Percentiles rank a stretch among this genome's conserved stretches.
phyloP scores from a whole-genome alignment of 2,113 vertebrate genomes.

The Cepphus grylle region DNA sequence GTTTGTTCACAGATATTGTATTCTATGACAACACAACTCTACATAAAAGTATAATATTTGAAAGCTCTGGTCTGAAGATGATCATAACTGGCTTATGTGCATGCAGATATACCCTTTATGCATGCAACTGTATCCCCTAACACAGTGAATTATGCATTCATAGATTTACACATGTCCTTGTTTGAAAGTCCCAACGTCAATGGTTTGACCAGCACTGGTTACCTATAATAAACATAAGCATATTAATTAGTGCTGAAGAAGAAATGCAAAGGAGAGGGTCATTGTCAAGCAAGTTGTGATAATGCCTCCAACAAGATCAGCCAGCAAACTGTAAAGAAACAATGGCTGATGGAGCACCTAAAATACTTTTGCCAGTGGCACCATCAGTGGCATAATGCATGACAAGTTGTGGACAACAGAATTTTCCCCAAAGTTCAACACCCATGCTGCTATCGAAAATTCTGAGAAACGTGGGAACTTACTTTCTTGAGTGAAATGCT shows the following conservation, averaged over 20 bases:
- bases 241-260: neutral
- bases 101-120: neutral
- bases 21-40: neutral
- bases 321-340: neutral
- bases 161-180: neutral
- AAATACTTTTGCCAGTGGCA: neutral
- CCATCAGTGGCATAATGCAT: neutral
- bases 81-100: neutral
- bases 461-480: neutral
- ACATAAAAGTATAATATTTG: neutral
- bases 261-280: neutral
- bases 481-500: neutral
- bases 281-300: neutral
- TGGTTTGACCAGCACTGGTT: neutral
- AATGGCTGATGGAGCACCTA: neutral
- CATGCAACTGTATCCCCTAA: neutral
- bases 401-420: neutral
- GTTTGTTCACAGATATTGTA: neutral
- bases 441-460: neutral
- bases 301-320: neutral
- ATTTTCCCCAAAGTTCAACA: neutral
- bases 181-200: neutral
- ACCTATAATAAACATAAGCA: neutral
- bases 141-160: neutral
- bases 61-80: neutral